These are phyloP conservation scores for Acestrorhynchus altus DNA, from an alignment of 2,797 vertebrate genomes.

Conservation along the genomic window DNA sequence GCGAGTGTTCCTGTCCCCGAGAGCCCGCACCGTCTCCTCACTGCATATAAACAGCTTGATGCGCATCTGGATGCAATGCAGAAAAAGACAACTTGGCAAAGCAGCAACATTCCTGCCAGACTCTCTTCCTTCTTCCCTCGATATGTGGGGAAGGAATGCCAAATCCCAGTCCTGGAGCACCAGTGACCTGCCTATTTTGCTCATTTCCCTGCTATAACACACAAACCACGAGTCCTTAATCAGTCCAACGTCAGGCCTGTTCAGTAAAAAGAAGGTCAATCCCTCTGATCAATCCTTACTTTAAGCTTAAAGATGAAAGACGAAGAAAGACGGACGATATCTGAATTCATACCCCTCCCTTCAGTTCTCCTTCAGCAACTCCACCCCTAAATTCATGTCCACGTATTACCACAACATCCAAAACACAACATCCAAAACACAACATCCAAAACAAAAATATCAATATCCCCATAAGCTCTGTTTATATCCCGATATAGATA, in stretches of 20 bases:
- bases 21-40: conserved; percentile 19
- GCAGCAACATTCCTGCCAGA: conserved; percentile 15
- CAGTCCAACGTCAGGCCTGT: not conserved
- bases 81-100: conserved; percentile 28
- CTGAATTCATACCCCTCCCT: too few relatives aligned
- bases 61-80: conserved; percentile 25
- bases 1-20: conserved; percentile 1
- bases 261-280: not conserved
- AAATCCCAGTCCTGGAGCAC: not conserved
- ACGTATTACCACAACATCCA: too few relatives aligned
- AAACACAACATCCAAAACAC: too few relatives aligned
- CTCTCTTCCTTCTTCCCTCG: not conserved
- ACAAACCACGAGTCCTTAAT: not conserved
- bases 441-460: too few relatives aligned
- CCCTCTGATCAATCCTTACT: not conserved
- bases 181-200: not conserved
- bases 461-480: too few relatives aligned
- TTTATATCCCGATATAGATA: too few relatives aligned
- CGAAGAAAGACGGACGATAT: too few relatives aligned
- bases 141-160: too few relatives aligned
- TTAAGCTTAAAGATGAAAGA: too few relatives aligned
- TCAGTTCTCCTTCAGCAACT: too few relatives aligned
- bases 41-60: conserved; percentile 25
- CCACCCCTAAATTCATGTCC: too few relatives aligned
- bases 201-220: not conserved